Evolutionary conservation across 2,113 vertebrate genomes (phyloP).

Genomic region (Urocynchramus pylzowi): DNA sequence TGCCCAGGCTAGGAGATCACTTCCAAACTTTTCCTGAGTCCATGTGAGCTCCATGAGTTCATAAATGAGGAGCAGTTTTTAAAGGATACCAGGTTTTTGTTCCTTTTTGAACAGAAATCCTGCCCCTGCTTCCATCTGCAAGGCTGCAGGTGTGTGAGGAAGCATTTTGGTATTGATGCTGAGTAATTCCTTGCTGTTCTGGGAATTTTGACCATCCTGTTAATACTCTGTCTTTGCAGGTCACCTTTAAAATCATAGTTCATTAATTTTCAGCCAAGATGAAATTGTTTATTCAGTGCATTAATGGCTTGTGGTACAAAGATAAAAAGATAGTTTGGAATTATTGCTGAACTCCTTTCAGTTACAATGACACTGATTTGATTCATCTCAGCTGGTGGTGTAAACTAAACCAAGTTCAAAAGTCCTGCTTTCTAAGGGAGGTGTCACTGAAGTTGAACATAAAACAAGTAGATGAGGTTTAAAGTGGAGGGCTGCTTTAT

Average conservation of each 20-base stretch:
- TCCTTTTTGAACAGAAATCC: background rate
- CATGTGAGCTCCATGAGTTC: background rate
- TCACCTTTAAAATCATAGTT: conserved; percentile 54
- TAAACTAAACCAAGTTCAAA: conserved; percentile 39
- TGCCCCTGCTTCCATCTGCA: background rate
- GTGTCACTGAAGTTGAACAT: conserved; percentile 37
- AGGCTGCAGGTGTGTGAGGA: background rate
- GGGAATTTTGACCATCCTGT: background rate
- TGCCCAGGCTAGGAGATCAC: background rate
- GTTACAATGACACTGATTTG: conserved; percentile 24
- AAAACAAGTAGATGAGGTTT: background rate
- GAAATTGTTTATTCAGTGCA: conserved; percentile 39
- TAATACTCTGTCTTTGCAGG: background rate
- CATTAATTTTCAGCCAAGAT: conserved; percentile 28
- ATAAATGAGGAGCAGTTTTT: background rate
- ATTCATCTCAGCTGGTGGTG: conserved; percentile 52
- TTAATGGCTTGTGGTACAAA: conserved; percentile 35
- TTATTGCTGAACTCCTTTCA: conserved; percentile 14
- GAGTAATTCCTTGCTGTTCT: background rate
- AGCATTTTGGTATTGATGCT: background rate
- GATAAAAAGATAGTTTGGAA: conserved; percentile 41
- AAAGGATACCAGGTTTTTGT: background rate
- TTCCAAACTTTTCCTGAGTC: background rate
- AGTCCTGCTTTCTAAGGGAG: background rate
- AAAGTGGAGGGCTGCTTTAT: background rate